A percentile compares a stretch with the other conserved stretches of the same genome.
phyloP scores from a whole-genome alignment of 2,797 vertebrate genomes.

The Neopelma chrysocephalum region DNA sequence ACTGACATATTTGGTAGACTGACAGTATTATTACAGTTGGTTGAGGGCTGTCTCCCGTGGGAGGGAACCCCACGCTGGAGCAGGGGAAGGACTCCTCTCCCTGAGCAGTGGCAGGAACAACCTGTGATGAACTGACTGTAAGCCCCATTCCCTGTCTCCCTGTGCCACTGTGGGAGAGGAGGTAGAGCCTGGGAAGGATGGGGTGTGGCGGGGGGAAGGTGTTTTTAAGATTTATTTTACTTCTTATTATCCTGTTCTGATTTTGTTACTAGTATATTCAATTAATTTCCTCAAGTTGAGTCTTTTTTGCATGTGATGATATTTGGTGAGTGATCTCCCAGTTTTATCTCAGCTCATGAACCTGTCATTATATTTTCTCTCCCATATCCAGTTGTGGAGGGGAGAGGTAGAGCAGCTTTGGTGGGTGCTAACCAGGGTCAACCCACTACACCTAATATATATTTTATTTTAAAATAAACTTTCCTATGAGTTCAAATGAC shows the following conservation, averaged over 20 bases:
- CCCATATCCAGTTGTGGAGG: neutral
- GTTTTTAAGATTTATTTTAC: neutral
- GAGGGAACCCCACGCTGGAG: neutral
- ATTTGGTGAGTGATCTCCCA: neutral
- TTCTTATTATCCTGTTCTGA: neutral
- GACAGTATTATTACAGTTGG: neutral
- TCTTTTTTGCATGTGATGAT: too few relatives aligned
- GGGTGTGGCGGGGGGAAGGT: too few relatives aligned
- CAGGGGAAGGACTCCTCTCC: neutral
- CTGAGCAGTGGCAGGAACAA: neutral
- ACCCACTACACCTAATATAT: fast-evolving
- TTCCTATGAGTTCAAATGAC: neutral
- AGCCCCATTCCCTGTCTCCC: too few relatives aligned
- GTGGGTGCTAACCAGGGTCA: neutral
- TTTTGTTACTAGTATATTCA: neutral
- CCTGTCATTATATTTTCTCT: neutral
- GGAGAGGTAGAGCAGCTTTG: neutral
- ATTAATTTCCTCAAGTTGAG: neutral
- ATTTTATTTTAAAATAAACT: neutral
- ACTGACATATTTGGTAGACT: neutral
- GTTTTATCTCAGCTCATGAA: neutral
- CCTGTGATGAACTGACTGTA: neutral
- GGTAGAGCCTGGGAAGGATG: neutral
- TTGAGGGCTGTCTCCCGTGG: neutral
- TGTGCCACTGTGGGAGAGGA: neutral